These are phyloP conservation scores for Nymphalis c-album DNA, from an alignment of 2,888 invertebrate genomes.

Conservation along the genomic window DNA sequence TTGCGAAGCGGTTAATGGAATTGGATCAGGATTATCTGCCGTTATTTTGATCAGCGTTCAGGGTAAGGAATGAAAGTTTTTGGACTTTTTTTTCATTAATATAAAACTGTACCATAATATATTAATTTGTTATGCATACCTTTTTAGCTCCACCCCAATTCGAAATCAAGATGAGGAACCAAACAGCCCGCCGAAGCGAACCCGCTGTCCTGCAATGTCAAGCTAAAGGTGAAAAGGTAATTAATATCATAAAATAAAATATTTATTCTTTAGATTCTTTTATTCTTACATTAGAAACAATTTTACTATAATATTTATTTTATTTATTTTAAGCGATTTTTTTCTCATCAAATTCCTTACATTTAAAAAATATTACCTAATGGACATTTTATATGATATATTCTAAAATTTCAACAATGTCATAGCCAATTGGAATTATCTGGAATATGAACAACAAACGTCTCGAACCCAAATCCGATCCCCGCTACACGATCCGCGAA, in stretches of 20 bases:
- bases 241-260: not conserved
- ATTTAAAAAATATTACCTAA: too few relatives aligned
- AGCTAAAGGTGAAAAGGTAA: conserved; percentile 92
- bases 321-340: too few relatives aligned
- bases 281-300: too few relatives aligned
- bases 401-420: not conserved
- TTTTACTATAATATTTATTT: too few relatives aligned
- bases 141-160: conserved; percentile 77
- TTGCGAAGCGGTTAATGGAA: conserved; percentile 97
- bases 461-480: conserved; percentile 93
- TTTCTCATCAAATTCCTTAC: too few relatives aligned
- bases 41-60: conserved; percentile 96
- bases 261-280: too few relatives aligned
- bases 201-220: conserved; percentile 95
- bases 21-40: conserved; percentile 96
- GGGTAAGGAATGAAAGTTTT: conserved; percentile 77
- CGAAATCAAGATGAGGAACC: conserved; percentile 94
- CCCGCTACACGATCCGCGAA: conserved; percentile 91
- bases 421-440: conserved; percentile 91
- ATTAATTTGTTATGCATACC: not conserved
- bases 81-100: too few relatives aligned
- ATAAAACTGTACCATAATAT: too few relatives aligned
- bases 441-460: conserved; percentile 98
- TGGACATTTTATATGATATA: too few relatives aligned
- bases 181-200: conserved; percentile 94